A percentile compares a stretch with the other conserved stretches of the same genome.
phyloP scores from a whole-genome alignment of 2,888 invertebrate genomes.

The Dryadula phaetusa region DNA sequence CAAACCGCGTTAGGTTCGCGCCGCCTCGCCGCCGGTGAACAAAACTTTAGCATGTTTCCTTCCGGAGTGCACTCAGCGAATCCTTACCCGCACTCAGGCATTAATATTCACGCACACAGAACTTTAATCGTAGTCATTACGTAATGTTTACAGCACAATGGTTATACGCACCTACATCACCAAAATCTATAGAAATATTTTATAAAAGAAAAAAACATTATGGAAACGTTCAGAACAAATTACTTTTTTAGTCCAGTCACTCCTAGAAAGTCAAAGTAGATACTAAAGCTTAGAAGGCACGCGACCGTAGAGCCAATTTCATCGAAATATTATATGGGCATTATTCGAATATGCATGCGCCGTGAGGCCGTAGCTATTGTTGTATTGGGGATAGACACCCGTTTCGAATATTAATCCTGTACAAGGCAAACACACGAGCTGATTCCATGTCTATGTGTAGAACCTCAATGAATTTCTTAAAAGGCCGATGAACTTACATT shows the following conservation, averaged over 20 bases:
- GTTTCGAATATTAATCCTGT: conserved; percentile 81
- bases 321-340: conserved; percentile 82
- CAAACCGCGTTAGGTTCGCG: conserved; percentile 80
- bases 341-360: conserved; percentile 82
- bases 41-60: conserved; percentile 85
- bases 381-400: conserved; percentile 70
- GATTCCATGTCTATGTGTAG: conserved; percentile 58
- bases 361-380: conserved; percentile 75
- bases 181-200: neutral
- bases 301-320: conserved; percentile 74
- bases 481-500: conserved; percentile 71
- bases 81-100: conserved; percentile 37
- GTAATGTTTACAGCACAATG: conserved; percentile 43
- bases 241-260: conserved; percentile 43
- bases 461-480: conserved; percentile 59
- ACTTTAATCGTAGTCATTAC: conserved; percentile 24
- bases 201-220: neutral
- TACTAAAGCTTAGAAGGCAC: conserved; percentile 69
- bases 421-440: conserved; percentile 63
- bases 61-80: conserved; percentile 49
- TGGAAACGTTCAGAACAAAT: neutral
- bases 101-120: conserved; percentile 51
- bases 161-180: conserved; percentile 46
- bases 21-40: conserved; percentile 83
- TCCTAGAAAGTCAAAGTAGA: conserved; percentile 68